Evolutionary conservation across 1,140 invertebrate genomes (phyloP), one percentile per base, ranked within the genome.

Genomic region (Drosophila ercepeae): DNA sequence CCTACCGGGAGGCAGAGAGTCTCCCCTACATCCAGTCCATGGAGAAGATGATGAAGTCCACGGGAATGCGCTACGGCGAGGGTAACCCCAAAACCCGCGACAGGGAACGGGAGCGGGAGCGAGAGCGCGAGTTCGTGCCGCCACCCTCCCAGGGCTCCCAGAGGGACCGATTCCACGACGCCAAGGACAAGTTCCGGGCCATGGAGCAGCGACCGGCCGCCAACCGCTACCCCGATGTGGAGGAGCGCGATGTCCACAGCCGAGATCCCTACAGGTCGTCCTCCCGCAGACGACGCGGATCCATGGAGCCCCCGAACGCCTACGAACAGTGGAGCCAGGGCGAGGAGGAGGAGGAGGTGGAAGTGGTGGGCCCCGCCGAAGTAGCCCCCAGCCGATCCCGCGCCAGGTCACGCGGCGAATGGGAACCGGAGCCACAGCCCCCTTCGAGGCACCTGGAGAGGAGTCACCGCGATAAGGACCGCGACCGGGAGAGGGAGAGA

Each of bases 161-260:
- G 0, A 93, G 95, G 55, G 95, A 96, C 67, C 93, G 96, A 34
- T 96, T 96, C 89, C 95, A 96, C 75, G 95, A 96, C 76, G 95
- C 96, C 36, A 96, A 96, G 90, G 95, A 96, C 83, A 96, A 96
- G 91, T 96, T 97, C 79, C 93, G 95, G 84, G 94, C 94, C 18
- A 93, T 97, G 92, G 96, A 97, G 90, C 81, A 73, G 50, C 39
- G 60, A n/a, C 92, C 94, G 65, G 94, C 95, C 67, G 93, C 94
- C 36, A 93, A 94, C 51, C 81, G 89, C 6, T 90, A 90, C 13
- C 11, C 44, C 9, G 84, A 90, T 5, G 92, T 93, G 64, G 93
- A 94, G 54, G 90, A 90, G 13, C 79, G 83, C 9, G 81, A 89
- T 13, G 1, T 14, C 49, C 29, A 23, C 21, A 8, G 16, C 25